Base-by-base conservation (phyloP, 2,888 invertebrate genomes). In the Philereme transversata region DNA sequence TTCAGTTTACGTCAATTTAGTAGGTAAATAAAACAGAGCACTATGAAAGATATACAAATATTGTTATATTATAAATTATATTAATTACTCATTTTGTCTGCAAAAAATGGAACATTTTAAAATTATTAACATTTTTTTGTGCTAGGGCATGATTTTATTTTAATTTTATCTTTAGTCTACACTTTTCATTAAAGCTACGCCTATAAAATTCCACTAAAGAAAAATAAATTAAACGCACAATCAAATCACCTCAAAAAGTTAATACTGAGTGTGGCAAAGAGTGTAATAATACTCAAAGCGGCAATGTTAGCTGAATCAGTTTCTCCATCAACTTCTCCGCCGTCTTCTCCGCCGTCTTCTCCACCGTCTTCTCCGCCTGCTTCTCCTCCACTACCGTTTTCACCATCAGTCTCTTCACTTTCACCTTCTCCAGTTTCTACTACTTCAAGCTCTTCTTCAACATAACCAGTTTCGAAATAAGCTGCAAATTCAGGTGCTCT, bases 381-480 rank as follows among this genome's bases (percentile, higher is more conserved):
- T 47, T 43, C 50, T 10, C 33, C 50, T 9, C 48, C 36, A 5
- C 55, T 47, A 5, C 38, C 50, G 7, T 47, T 22, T 0, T 48
- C 1, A 0, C 56, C 5, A 0, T 50, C 55, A 22, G 22, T 22
- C 22, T 22, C 22, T 22, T 22, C 22, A 22, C 22, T 22, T 22
- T 3, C 22, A n/a, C 61, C 58, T 8, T 48, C 57, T 8, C 48
- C 48, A n/a, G 62, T 65, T 4, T 72, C 74, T 38, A 40, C 64
- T 3, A 64, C 59, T 4, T 76, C 74, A 33, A 83, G 67, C 0
- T 64, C 67, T 0, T 77, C 79, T 9, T 87, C 86, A 0, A 77
- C 73, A 56, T 83, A 92, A 41, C 91, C 90, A 47, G 63, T 75
- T 4, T 87, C 84, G 40, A 90, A 86, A 72, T 78, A 92, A 0